These are phyloP conservation scores for Zaprionus lachaisei DNA, from an alignment of 1,140 invertebrate genomes.

Conservation along the genomic window DNA sequence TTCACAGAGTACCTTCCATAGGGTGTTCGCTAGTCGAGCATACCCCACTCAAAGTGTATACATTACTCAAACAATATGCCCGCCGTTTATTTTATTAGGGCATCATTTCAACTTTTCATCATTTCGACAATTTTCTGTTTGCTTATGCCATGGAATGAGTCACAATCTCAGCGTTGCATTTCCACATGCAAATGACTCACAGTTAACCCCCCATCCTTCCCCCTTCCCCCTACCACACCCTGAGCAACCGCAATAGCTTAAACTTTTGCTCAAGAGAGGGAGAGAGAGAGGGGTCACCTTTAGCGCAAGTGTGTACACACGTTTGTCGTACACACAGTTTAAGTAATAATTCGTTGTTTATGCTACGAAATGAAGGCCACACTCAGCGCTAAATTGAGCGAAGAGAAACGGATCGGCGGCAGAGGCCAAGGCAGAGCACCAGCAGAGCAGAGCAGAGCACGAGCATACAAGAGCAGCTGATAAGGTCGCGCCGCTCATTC, in stretches of 20 bases:
- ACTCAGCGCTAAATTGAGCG: slow-evolving; percentile 22
- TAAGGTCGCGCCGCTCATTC: slow-evolving; percentile 9
- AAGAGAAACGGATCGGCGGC: slow-evolving; percentile 23
- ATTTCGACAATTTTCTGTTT: slow-evolving; percentile 2
- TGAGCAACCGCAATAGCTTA: slow-evolving; percentile 8
- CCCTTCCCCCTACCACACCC: neutral
- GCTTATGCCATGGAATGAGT: slow-evolving; percentile 25
- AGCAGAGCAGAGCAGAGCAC: neutral
- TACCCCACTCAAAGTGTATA: neutral
- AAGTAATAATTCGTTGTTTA: slow-evolving; percentile 27
- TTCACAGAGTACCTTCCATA: neutral
- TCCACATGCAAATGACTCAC: slow-evolving; percentile 42
- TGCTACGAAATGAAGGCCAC: slow-evolving; percentile 18
- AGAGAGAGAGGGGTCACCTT: neutral
- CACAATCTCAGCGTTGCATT: slow-evolving; percentile 29
- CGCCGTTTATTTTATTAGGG: slow-evolving; percentile 4
- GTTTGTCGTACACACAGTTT: slow-evolving; percentile 2
- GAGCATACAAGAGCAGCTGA: neutral
- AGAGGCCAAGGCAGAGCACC: slow-evolving; percentile 7
- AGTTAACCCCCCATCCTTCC: neutral
- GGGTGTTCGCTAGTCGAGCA: neutral
- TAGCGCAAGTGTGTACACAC: slow-evolving; percentile 3
- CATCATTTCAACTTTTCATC: slow-evolving; percentile 10
- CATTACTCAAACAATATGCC: slow-evolving; percentile 3
- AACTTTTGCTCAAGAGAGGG: slow-evolving; percentile 10